phyloP scores from a whole-genome alignment of 2,797 vertebrate genomes.

The Phoeniculus purpureus region DNA sequence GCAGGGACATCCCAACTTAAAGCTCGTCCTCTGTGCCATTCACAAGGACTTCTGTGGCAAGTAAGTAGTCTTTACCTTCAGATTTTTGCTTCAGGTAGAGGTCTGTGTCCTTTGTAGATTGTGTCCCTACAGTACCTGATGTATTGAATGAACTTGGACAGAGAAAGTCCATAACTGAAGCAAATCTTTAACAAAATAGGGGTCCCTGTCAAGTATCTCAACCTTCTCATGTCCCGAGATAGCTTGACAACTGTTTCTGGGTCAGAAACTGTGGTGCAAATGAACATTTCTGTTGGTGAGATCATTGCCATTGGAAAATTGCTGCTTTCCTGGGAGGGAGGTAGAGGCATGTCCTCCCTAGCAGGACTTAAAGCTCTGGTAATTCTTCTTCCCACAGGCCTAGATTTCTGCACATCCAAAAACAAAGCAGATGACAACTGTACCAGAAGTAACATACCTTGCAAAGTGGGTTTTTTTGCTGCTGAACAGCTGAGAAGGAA shows the following conservation, averaged over 20 bases:
- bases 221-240: background rate
- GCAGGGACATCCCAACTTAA: constrained; percentile 65
- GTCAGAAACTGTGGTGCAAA: background rate
- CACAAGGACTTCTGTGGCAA: constrained; percentile 86
- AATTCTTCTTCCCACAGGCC: constrained; percentile 75
- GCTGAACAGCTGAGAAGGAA: background rate
- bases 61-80: constrained; percentile 68
- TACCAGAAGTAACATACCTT: background rate
- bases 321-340: background rate
- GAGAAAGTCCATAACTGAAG: background rate
- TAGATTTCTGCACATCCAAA: constrained; percentile 80
- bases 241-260: background rate
- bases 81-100: background rate
- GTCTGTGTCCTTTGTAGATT: background rate
- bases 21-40: constrained; percentile 77
- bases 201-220: background rate
- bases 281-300: background rate
- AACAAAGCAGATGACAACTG: background rate
- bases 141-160: background rate
- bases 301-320: background rate
- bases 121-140: background rate
- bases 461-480: background rate
- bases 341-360: background rate
- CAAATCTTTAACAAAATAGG: background rate
- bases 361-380: background rate